phyloP scores from a whole-genome alignment of 92 coral and sea anemone genomes.

The Paramuricea clavata region DNA sequence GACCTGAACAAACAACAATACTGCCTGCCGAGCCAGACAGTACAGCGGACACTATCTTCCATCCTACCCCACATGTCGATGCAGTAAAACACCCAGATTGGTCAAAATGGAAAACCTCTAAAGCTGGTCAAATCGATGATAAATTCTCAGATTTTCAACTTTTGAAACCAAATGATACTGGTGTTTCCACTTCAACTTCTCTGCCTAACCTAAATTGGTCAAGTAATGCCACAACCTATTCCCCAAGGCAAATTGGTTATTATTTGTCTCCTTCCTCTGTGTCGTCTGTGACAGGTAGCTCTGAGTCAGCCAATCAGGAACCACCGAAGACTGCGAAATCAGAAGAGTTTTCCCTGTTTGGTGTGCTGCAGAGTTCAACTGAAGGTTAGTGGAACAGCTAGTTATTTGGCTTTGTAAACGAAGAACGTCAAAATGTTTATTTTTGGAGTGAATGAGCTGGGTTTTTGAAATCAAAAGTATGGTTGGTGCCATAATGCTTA shows the following conservation, averaged over 20 bases:
- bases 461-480: too few relatives aligned
- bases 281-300: not conserved
- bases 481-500: too few relatives aligned
- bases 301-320: not conserved
- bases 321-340: not conserved
- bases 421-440: too few relatives aligned
- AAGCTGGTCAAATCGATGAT: slow-evolving; percentile 45
- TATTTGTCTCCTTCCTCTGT: not conserved
- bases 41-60: not conserved
- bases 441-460: too few relatives aligned
- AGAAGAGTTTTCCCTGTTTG: not conserved
- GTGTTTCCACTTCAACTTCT: not conserved
- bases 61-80: not conserved
- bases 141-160: slow-evolving; percentile 76
- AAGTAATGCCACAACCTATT: not conserved
- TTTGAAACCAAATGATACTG: slow-evolving; percentile 23
- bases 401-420: too few relatives aligned
- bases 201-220: not conserved
- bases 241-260: not conserved
- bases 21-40: not conserved
- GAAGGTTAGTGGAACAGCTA: not conserved
- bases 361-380: not conserved
- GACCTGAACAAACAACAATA: slow-evolving; percentile 1
- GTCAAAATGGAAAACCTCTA: slow-evolving; percentile 48
- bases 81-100: slow-evolving; percentile 48